Percentiles rank a stretch among this genome's conserved stretches.
Conservation (phyloP, 2,888 invertebrate genomes). For the Acronicta psi region DNA sequence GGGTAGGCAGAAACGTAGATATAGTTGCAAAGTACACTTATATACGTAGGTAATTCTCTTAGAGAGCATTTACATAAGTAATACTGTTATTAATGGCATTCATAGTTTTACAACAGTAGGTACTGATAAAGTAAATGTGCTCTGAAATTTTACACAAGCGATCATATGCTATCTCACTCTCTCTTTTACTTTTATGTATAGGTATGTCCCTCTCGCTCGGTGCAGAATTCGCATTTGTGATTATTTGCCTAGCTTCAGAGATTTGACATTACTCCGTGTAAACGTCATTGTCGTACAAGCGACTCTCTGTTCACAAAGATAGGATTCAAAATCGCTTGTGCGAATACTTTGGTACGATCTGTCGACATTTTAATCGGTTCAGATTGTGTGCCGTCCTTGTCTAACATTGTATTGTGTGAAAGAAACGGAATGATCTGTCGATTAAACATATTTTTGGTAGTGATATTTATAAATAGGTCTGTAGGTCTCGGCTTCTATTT, state of each 20-base stretch:
- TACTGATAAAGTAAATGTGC: too few species aligned
- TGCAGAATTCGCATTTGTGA: too few species aligned
- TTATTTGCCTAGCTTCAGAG: too few species aligned
- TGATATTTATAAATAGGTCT: conserved; percentile 14
- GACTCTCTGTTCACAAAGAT: background rate
- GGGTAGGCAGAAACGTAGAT: conserved; percentile 38
- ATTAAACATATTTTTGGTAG: conserved; percentile 28
- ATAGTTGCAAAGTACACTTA: background rate
- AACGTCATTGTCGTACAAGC: conserved; percentile 1
- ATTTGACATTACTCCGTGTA: too few species aligned
- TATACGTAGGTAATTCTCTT: background rate
- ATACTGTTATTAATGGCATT: too few species aligned
- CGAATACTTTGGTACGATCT: conserved; percentile 29
- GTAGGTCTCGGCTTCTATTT: conserved; percentile 24
- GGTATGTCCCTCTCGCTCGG: too few species aligned
- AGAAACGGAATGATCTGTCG: conserved; percentile 49
- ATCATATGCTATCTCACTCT: too few species aligned
- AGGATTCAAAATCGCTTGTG: conserved; percentile 16
- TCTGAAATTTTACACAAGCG: too few species aligned
- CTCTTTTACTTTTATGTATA: too few species aligned
- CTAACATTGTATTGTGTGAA: conserved; percentile 12
- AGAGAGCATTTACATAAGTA: too few species aligned
- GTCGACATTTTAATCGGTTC: conserved; percentile 38
- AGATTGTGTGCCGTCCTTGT: conserved; percentile 46
- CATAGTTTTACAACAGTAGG: too few species aligned